Conservation (phyloP, 1,140 invertebrate species). For the Drosophila kikkawai region DNA sequence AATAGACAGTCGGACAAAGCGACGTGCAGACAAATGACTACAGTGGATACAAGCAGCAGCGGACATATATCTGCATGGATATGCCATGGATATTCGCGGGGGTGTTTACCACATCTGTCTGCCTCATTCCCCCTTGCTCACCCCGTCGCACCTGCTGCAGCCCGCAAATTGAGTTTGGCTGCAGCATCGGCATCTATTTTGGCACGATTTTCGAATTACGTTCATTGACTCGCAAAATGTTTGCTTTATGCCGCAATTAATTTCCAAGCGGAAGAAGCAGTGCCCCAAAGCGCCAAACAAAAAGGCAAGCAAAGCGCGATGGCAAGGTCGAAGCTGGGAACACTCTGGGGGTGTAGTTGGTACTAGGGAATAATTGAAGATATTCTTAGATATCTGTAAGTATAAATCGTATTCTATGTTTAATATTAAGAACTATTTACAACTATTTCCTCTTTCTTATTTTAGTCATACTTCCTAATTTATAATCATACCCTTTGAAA, state of each 20-base stretch:
- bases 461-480: neutral
- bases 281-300: constrained; percentile 31
- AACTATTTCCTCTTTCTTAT: neutral
- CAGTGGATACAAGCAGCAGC: constrained; percentile 52
- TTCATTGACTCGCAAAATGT: constrained; percentile 83
- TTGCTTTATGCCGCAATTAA: constrained; percentile 83
- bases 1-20: constrained; percentile 82
- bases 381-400: neutral
- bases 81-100: constrained; percentile 63
- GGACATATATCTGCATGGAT: constrained; percentile 48
- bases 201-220: constrained; percentile 83
- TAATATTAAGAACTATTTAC: too few species aligned
- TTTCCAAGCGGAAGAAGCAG: constrained; percentile 76
- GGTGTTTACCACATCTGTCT: constrained; percentile 52
- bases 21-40: constrained; percentile 81
- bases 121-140: neutral
- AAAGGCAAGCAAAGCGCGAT: neutral
- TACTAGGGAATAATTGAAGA: too few species aligned
- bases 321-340: constrained; percentile 11
- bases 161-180: constrained; percentile 40
- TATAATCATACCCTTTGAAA: neutral
- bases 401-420: neutral
- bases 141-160: constrained; percentile 65
- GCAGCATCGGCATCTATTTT: constrained; percentile 76
- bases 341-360: neutral